Percentiles rank a stretch among this genome's conserved stretches.
phyloP scores from a whole-genome alignment of 2,113 vertebrate species.

The Antechinus flavipes region DNA sequence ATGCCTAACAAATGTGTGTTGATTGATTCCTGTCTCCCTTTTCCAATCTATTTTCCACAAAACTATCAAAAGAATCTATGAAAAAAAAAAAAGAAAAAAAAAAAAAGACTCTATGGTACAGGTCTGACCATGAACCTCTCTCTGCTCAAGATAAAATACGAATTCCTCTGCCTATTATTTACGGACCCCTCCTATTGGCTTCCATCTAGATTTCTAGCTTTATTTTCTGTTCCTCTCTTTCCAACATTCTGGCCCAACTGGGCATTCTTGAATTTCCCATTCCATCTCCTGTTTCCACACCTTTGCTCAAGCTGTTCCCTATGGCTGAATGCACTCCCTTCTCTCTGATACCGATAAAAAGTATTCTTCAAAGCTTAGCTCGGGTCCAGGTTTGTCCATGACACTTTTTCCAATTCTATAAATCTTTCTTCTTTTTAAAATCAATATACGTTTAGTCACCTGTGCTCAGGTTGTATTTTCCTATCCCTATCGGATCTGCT shows the following conservation, averaged over 20 bases:
- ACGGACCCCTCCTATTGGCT: neutral
- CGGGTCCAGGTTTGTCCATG: neutral
- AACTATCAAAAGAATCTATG: neutral
- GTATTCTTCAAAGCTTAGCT: neutral
- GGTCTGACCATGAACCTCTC: neutral
- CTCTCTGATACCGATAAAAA: neutral
- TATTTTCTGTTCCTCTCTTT: neutral
- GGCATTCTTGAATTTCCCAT: neutral
- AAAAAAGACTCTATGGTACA: neutral
- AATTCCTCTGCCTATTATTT: neutral
- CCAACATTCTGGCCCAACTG: neutral
- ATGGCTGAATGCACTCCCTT: neutral
- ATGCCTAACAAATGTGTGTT: neutral
- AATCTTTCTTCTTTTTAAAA: neutral
- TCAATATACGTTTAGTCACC: neutral
- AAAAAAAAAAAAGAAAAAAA: too few relatives aligned
- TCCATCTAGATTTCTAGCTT: neutral
- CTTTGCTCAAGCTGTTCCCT: neutral
- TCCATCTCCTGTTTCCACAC: neutral
- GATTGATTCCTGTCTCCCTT: neutral
- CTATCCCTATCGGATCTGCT: neutral
- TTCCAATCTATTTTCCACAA: neutral
- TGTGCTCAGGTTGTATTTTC: neutral
- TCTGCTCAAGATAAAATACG: neutral
- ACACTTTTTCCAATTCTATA: neutral